Evolutionary conservation across 2,888 invertebrate genomes (phyloP).

Genomic region (Leucophora obtusa): DNA sequence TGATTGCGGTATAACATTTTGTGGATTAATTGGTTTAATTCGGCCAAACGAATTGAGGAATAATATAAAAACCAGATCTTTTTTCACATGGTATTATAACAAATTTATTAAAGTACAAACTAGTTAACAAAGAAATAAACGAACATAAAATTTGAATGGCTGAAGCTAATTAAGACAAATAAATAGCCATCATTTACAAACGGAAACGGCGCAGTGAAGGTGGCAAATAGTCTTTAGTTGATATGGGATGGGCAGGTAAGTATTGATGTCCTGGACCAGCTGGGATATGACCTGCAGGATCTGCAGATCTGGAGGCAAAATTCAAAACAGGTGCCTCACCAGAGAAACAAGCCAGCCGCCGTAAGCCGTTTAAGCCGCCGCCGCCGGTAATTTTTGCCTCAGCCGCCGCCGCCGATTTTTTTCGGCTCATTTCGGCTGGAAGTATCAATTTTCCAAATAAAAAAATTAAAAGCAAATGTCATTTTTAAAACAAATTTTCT

Average conservation of each 20-base stretch:
- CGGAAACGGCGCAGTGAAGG: constrained; percentile 70
- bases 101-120: constrained; percentile 20
- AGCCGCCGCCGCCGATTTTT: no score
- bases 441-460: no score
- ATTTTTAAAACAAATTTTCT: no score
- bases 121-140: constrained; percentile 40
- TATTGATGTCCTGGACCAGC: constrained; percentile 61
- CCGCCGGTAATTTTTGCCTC: no score
- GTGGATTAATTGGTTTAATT: constrained; percentile 27
- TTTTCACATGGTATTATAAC: not conserved
- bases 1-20: constrained; percentile 37
- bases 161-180: not conserved
- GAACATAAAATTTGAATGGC: not conserved
- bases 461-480: no score
- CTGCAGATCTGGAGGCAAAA: constrained; percentile 68
- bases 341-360: no score
- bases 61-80: not conserved
- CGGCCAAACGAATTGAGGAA: not conserved
- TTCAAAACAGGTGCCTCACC: constrained; percentile 74
- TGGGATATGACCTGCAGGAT: constrained; percentile 22
- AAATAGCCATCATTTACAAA: constrained; percentile 60
- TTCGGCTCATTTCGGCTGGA: no score
- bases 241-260: constrained; percentile 63
- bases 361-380: no score
- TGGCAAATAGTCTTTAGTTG: constrained; percentile 68